A percentile compares a stretch with the other conserved stretches of the same genome.
Evolutionary conservation across 1,140 invertebrate genomes (phyloP).

Genomic region (Temnothorax curvispinosus): DNA sequence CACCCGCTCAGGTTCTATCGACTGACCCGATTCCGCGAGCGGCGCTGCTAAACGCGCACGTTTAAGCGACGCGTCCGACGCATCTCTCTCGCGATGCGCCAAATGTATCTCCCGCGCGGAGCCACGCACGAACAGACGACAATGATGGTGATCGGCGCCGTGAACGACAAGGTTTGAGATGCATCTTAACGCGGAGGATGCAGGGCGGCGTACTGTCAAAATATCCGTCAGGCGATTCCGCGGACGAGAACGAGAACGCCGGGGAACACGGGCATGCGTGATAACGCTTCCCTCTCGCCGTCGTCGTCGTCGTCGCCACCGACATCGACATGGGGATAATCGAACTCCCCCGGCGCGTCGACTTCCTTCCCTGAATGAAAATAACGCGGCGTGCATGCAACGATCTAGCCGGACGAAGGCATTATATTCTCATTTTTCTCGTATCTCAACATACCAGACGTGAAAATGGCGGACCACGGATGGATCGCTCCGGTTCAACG

Average conservation of each 20-base stretch:
- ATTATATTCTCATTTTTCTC: constrained; percentile 30
- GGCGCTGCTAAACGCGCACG: constrained; percentile 52
- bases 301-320: neutral
- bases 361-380: constrained; percentile 44
- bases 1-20: constrained; percentile 69
- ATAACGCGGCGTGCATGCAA: neutral
- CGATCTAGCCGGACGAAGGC: neutral
- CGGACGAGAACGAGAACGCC: constrained; percentile 26
- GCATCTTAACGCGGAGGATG: constrained; percentile 68
- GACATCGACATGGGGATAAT: constrained; percentile 56
- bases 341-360: constrained; percentile 56
- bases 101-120: no score
- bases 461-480: constrained; percentile 14
- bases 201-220: constrained; percentile 81
- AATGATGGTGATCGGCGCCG: neutral
- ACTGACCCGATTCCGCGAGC: constrained; percentile 77
- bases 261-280: constrained; percentile 78
- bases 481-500: neutral
- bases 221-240: constrained; percentile 68
- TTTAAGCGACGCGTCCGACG: constrained; percentile 16
- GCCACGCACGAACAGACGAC: neutral
- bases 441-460: neutral
- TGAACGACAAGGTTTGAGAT: neutral
- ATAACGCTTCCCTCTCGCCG: constrained; percentile 56
- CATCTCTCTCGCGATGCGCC: neutral